phyloP scores from a whole-genome alignment of 1,140 invertebrate species.

The Ctenoplectra terminalis region DNA sequence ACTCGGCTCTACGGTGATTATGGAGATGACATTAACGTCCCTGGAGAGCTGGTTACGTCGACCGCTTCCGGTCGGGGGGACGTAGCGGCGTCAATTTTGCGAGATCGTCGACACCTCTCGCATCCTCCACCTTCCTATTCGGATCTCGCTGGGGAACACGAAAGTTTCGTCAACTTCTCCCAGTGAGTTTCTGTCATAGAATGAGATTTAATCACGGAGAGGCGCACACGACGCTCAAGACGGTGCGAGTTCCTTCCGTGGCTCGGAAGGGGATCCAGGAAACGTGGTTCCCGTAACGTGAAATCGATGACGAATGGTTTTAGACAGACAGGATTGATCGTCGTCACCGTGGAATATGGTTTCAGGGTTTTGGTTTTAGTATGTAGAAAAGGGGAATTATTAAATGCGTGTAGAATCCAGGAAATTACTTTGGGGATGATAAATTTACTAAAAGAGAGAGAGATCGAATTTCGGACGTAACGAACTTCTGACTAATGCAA shows the following conservation, averaged over 20 bases:
- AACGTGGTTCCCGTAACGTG: conserved; percentile 14
- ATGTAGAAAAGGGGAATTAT: not conserved
- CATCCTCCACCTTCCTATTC: not conserved
- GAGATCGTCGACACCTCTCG: conserved; percentile 13
- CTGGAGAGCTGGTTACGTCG: conserved; percentile 21
- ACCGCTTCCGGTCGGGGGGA: not conserved
- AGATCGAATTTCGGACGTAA: no score
- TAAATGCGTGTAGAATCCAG: not conserved
- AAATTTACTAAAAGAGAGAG: no score
- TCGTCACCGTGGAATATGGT: not conserved
- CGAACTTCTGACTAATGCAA: no score
- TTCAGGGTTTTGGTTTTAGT: not conserved
- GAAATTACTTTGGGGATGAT: no score
- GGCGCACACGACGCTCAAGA: conserved; percentile 2
- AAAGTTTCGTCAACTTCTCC: conserved; percentile 21
- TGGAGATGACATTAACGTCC: conserved; percentile 55
- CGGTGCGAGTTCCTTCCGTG: not conserved
- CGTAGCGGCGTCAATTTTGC: not conserved
- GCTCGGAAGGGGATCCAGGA: not conserved
- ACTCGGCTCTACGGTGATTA: conserved; percentile 50
- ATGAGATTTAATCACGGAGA: conserved; percentile 43
- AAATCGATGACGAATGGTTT: conserved; percentile 22
- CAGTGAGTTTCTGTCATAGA: conserved; percentile 28
- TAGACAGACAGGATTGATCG: not conserved
- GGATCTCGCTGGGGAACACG: not conserved